phyloP scores from a whole-genome alignment of 2,888 invertebrate species.

The Balanococcus diminutus region DNA sequence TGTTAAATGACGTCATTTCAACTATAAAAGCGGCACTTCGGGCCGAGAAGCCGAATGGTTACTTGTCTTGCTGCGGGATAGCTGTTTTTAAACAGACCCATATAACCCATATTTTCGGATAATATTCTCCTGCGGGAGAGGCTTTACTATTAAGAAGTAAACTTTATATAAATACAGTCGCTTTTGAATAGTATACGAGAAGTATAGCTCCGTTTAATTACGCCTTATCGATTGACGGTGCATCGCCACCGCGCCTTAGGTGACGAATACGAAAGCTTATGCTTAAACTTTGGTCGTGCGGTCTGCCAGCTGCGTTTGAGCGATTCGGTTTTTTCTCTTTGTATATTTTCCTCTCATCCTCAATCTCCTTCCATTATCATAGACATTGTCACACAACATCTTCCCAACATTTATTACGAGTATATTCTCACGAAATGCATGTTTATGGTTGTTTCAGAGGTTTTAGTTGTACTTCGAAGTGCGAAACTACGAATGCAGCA shows the following conservation, averaged over 20 bases:
- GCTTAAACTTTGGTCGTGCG: neutral
- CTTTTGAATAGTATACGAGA: neutral
- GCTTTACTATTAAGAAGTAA: neutral
- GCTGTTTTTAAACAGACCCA: neutral
- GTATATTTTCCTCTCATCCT: no score
- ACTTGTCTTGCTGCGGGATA: conserved; percentile 12
- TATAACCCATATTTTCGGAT: conserved; percentile 18
- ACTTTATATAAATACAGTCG: neutral
- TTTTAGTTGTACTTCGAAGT: no score
- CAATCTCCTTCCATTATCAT: no score
- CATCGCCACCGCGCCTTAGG: neutral
- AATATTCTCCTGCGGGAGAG: neutral
- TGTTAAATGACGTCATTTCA: conserved; percentile 6
- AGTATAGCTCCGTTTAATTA: neutral
- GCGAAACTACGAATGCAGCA: no score
- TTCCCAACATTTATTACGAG: no score
- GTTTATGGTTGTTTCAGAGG: no score
- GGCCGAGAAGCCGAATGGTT: neutral
- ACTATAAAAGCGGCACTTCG: neutral
- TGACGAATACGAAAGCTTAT: neutral
- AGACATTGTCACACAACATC: no score
- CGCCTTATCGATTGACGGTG: conserved; percentile 21
- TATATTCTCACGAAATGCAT: no score
- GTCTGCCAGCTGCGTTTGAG: neutral
- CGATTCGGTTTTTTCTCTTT: neutral